phyloP scores from a whole-genome alignment of 2,113 vertebrate species.

The Odocoileus virginianus region DNA sequence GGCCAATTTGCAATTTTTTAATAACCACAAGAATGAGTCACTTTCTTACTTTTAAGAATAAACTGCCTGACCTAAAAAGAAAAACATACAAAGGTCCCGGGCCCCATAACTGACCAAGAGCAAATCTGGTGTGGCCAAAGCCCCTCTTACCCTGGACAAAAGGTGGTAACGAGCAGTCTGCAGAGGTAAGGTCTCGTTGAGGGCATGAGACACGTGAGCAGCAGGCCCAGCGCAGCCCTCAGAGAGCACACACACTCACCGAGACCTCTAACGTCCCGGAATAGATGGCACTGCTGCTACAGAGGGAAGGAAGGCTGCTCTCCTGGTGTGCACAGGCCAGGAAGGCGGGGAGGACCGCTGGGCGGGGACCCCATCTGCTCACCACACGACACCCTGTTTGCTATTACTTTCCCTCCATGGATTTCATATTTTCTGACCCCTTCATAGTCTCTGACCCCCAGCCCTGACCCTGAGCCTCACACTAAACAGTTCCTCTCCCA shows the following conservation, averaged over 20 bases:
- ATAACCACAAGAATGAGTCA: neutral
- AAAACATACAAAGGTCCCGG: neutral
- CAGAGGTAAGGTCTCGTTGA: neutral
- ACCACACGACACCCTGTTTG: neutral
- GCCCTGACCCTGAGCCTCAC: neutral
- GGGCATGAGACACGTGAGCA: neutral
- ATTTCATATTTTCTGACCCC: neutral
- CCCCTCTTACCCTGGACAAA: neutral
- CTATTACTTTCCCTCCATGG: neutral
- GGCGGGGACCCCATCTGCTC: neutral
- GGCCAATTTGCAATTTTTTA: neutral
- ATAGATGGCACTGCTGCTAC: neutral
- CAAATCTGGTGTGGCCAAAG: neutral
- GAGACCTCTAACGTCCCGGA: fast-evolving
- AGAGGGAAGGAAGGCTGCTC: neutral
- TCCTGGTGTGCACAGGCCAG: neutral
- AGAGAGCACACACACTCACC: fast-evolving
- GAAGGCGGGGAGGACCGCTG: neutral
- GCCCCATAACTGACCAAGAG: neutral
- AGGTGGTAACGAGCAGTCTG: fast-evolving
- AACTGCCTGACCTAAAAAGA: neutral
- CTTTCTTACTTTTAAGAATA: neutral
- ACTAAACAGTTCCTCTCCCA: neutral
- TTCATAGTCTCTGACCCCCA: neutral
- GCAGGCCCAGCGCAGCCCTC: fast-evolving